phyloP scores from a whole-genome alignment of 2,888 invertebrate species.

The Cataglyphis rosenhaueri region DNA sequence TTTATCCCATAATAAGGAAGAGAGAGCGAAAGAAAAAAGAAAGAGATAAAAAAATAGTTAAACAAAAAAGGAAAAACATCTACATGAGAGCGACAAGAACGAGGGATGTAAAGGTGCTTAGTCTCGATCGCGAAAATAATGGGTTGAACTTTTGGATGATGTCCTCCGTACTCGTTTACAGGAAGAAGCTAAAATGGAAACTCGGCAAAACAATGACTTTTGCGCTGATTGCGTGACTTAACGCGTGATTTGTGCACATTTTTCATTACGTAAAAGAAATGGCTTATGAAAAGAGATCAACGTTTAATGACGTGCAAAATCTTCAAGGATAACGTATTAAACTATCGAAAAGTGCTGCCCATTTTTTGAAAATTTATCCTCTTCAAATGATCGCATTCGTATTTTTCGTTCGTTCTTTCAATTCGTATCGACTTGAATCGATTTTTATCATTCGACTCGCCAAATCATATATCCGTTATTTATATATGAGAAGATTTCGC shows the following conservation, averaged over 20 bases:
- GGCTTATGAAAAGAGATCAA: background rate
- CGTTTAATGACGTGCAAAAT: constrained; percentile 6
- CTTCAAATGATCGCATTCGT: background rate
- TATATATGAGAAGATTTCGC: constrained; percentile 25
- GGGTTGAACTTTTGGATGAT: constrained; percentile 74
- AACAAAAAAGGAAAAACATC: constrained; percentile 8
- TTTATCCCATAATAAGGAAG: constrained; percentile 53
- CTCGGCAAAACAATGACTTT: constrained; percentile 4
- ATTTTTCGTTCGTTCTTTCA: constrained; percentile 1
- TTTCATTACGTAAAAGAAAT: background rate
- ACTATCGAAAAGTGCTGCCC: constrained; percentile 2
- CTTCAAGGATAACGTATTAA: constrained; percentile 8
- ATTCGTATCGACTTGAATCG: constrained; percentile 3
- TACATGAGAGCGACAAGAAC: background rate
- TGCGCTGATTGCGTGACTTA: background rate
- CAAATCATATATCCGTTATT: constrained; percentile 26
- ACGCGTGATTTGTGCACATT: background rate
- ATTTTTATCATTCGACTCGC: constrained; percentile 12
- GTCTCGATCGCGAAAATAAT: constrained; percentile 72
- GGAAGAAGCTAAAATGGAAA: constrained; percentile 30
- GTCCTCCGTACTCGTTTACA: constrained; percentile 4
- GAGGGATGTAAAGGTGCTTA: constrained; percentile 18
- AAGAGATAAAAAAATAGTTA: background rate
- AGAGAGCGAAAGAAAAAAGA: constrained; percentile 14
- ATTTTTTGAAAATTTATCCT: background rate